Evolutionary conservation across 2,888 invertebrate species (phyloP).

Genomic region (Cetonia aurata): DNA sequence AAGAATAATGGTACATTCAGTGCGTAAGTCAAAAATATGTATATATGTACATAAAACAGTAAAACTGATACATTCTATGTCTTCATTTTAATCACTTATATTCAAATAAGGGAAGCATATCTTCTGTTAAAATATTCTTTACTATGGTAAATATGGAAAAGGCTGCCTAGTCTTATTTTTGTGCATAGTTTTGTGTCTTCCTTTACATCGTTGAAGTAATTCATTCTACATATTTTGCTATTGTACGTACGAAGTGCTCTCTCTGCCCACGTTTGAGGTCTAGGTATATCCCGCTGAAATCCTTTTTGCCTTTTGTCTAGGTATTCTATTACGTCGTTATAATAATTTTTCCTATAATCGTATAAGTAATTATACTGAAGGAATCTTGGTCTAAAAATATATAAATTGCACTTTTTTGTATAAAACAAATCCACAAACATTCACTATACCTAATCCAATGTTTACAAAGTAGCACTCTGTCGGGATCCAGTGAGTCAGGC

Average conservation of each 20-base stretch:
- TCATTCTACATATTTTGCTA: slow-evolving; percentile 63
- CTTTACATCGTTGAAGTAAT: slow-evolving; percentile 55
- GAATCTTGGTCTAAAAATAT: slow-evolving; percentile 76
- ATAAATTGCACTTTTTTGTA: background rate
- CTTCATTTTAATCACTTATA: slow-evolving; percentile 6
- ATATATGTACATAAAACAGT: slow-evolving; percentile 13
- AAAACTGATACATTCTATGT: slow-evolving; percentile 13
- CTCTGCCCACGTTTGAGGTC: slow-evolving; percentile 89
- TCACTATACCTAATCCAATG: slow-evolving; percentile 83
- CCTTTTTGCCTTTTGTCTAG: slow-evolving; percentile 83
- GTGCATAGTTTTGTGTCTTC: slow-evolving; percentile 69
- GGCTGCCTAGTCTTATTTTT: slow-evolving; percentile 75
- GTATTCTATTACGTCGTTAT: slow-evolving; percentile 87
- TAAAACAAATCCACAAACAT: background rate
- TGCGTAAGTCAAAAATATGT: background rate
- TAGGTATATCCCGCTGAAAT: slow-evolving; percentile 75
- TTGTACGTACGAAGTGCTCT: slow-evolving; percentile 80
- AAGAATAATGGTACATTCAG: slow-evolving; percentile 11
- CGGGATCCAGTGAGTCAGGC: slow-evolving; percentile 70
- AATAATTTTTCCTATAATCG: slow-evolving; percentile 88
- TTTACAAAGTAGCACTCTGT: slow-evolving; percentile 79
- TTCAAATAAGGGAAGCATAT: slow-evolving; percentile 69
- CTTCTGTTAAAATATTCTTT: slow-evolving; percentile 82
- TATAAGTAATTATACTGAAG: slow-evolving; percentile 86
- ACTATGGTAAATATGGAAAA: slow-evolving; percentile 80